Evolutionary conservation across 2,113 vertebrate species (phyloP), one percentile per base, ranked within the genome.

Genomic region (Leptobrachium leishanense): DNA sequence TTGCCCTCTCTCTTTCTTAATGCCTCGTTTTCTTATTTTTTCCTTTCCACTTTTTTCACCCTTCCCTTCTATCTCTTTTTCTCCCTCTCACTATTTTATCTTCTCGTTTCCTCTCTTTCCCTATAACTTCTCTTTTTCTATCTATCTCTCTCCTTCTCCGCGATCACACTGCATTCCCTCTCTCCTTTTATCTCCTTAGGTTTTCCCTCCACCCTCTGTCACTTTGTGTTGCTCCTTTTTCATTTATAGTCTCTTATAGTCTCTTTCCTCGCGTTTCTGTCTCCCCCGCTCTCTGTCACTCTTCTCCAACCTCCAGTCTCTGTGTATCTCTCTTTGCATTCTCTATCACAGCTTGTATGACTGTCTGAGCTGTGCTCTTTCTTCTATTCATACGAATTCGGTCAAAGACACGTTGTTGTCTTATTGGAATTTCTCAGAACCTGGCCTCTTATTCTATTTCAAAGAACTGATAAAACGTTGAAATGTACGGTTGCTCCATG

Each of bases 1-100:
- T 69, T 44, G 63, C 71, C 31, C 68, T 66, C 62, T 72, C 66
- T 42, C 20, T 31, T 31, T 41, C 55, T 64, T 15, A 72, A 46
- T 50, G 9, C 2, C n/a, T 43, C 68, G 12, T 69, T n/a, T 72
- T 64, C 55, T 8, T 50, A 4, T 50, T 8, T 50, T 5, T 50
- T 8, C 4, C 59, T 44, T 5, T 50, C 5, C 10, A 63, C 59
- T n/a, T 6, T 31, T 7, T 42, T n/a, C 15, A 50, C 42, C 2
- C 43, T 13, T 40, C 7, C 39, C 11, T 43, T 43, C 11, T n/a
- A 20, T 64, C 50, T n/a, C 0, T 2, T 31, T 10, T 10, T 5
- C 40, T 8, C 6, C 46, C 46, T 1, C 46, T 50, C 20, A 31
- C 20, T 31, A 31, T 31, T 31, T 31, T 31, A 31, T 31, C 20